Percentiles rank a stretch among this genome's conserved stretches.
These are phyloP conservation scores for Limnephilus marmoratus DNA, from an alignment of 2,888 invertebrate genomes.

Conservation along the genomic window DNA sequence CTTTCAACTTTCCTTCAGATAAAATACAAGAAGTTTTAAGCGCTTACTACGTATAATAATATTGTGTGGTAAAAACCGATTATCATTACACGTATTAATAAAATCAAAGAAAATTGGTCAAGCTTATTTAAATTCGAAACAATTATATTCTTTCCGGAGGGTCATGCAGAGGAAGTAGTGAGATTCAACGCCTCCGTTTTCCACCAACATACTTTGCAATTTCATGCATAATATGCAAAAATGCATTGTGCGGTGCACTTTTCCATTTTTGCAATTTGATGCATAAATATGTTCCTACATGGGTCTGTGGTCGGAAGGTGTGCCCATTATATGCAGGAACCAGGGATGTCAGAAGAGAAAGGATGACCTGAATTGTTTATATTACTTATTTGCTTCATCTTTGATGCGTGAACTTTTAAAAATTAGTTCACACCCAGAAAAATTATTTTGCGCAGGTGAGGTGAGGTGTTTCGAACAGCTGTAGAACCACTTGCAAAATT, in stretches of 20 bases:
- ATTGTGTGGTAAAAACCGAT: neutral
- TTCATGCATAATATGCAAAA: conserved; percentile 2
- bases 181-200: neutral
- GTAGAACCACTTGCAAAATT: no score
- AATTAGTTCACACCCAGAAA: no score
- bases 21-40: no score
- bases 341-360: neutral
- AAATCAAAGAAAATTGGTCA: no score
- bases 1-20: no score
- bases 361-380: neutral
- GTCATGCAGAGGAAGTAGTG: neutral
- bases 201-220: neutral
- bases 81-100: no score
- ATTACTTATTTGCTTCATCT: no score
- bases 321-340: neutral
- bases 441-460: no score
- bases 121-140: neutral
- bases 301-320: neutral
- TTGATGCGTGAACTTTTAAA: no score
- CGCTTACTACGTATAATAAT: neutral
- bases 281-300: conserved; percentile 2
- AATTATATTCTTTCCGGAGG: neutral
- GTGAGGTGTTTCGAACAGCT: no score
- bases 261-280: neutral
- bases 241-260: neutral